Evolutionary conservation across 2,797 vertebrate species (phyloP).

Genomic region (Melopsittacus undulatus): DNA sequence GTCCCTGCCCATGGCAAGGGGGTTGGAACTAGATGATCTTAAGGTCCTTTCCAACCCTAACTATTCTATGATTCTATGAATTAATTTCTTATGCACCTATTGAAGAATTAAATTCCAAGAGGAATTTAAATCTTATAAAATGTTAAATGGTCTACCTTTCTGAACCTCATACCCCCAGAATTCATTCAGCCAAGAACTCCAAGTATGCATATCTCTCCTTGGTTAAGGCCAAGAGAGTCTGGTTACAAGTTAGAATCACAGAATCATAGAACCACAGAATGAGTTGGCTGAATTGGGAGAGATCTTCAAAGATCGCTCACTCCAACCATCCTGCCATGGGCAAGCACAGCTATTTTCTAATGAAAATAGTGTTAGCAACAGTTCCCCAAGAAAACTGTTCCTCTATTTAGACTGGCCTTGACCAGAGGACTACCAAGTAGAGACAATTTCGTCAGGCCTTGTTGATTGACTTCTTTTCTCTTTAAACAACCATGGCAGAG

Average conservation of each 20-base stretch:
- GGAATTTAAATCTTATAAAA: not conserved
- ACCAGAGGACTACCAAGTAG: not conserved
- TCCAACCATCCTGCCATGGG: accelerated
- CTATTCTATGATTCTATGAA: not conserved
- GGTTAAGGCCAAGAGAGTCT: not conserved
- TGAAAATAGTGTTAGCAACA: not conserved
- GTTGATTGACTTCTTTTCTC: not conserved
- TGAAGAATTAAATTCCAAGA: not conserved
- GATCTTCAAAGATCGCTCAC: not conserved
- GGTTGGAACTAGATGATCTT: not conserved
- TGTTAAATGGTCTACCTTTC: not conserved
- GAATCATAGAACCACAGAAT: not conserved
- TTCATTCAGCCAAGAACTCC: not conserved
- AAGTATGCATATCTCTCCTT: not conserved
- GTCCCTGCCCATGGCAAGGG: not conserved
- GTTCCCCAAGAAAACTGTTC: not conserved
- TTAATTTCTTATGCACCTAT: not conserved
- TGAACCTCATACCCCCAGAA: not conserved
- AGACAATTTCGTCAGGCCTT: not conserved
- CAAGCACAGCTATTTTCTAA: not conserved
- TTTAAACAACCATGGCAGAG: not conserved
- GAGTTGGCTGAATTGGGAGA: not conserved
- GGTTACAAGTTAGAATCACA: not conserved
- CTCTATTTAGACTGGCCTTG: not conserved
- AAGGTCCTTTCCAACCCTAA: not conserved